Evolutionary conservation across 2,888 invertebrate species (phyloP), one percentile per base, ranked within the genome.

Genomic region (Dorcus parallelipipedus): DNA sequence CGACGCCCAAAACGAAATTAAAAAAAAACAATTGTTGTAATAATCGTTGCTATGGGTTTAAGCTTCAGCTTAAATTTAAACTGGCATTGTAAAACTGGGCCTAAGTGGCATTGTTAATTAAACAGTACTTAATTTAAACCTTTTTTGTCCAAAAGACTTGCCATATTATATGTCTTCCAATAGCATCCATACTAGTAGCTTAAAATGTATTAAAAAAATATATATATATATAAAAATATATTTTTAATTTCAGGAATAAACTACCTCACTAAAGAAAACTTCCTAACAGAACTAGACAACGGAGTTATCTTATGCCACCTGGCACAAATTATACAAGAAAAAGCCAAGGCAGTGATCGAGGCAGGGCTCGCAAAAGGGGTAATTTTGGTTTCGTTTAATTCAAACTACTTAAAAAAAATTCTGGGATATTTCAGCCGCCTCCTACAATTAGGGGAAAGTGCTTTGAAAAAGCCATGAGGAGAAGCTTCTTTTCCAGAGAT

Each of bases 401-500:
- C 10, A 50, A n/a, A 38, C 14, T 45, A 48, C 8, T 38, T 39
- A 17, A 14, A 53, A 20, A 9, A 47, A 53, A 2, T 39, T 39
- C 23, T 33, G 39, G 3, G 8, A 45, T 45, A 20, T 66, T 74
- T n/a, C 77, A 90, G 90, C 83, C 86, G 62, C 82, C 86, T 65
- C 91, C 91, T 9, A 81, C 81, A 56, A 86, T 91, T 70, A 83
- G 86, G 68, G 89, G 89, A 33, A 86, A 90, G 69, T 91, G 90
- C 76, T 91, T 92, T 84, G 89, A 89, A 79, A 89, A 89, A 69
- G 93, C 93, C 9, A 88, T 90, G 59, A 84, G 91, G 9, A 85
- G 91, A 65, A 92, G 91, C 71, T 95, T 94, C 82, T 94, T 92
- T 79, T 92, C 93, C 0, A 76, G 94, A 45, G 94, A 95, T 79